A percentile compares a stretch with the other conserved stretches of the same genome.
Conservation (phyloP, 2,888 invertebrate genomes). For the Drosophila tripunctata region DNA sequence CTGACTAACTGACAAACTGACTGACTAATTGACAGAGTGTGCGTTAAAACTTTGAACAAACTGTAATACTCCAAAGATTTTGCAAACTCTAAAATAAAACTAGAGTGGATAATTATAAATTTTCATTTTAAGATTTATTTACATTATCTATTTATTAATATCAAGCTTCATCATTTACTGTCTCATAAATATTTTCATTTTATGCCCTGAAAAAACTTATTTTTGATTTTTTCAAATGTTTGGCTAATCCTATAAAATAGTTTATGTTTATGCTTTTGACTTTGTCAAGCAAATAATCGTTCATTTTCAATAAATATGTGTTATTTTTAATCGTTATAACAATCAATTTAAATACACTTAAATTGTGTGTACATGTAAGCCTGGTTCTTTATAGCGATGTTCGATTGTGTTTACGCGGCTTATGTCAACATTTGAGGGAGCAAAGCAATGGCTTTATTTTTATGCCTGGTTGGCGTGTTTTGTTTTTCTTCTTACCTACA, state of each 20-base stretch:
- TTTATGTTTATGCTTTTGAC: constrained; percentile 14
- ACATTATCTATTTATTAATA: not conserved
- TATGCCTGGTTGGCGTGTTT: constrained; percentile 61
- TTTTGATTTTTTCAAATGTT: constrained; percentile 9
- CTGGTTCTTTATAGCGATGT: constrained; percentile 5
- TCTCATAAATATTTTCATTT: not conserved
- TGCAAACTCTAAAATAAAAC: not conserved
- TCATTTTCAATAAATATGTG: not conserved
- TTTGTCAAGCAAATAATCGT: not conserved
- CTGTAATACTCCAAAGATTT: constrained; percentile 8
- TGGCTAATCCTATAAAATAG: constrained; percentile 21
- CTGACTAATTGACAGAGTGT: not conserved
- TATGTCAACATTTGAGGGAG: constrained; percentile 3
- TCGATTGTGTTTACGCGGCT: constrained; percentile 7
- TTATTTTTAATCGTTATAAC: not conserved
- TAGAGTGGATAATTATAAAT: not conserved
- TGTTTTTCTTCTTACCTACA: constrained; percentile 12
- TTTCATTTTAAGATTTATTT: not conserved
- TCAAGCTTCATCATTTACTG: not conserved
- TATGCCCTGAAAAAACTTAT: not conserved
- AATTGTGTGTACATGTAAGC: too few species aligned
- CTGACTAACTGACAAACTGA: not conserved
- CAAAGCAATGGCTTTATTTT: constrained; percentile 41
- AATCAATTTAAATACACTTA: not conserved
- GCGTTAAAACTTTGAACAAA: not conserved